Evolutionary conservation across 2,113 vertebrate species (phyloP).

Genomic region (Todiramphus saurophagus): DNA sequence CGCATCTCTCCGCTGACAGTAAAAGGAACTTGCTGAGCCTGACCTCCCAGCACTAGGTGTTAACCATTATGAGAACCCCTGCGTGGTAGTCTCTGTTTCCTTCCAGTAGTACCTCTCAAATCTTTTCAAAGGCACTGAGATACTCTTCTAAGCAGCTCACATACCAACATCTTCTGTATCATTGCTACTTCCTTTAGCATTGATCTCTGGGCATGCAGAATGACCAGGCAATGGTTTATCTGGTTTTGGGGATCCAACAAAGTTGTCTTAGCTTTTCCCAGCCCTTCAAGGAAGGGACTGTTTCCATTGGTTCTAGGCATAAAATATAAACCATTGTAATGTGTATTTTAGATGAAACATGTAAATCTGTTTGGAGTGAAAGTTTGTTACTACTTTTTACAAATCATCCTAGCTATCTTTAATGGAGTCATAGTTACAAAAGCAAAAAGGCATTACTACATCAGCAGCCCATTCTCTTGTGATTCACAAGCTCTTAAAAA

Average conservation of each 20-base stretch:
- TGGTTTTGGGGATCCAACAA: neutral
- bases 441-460: neutral
- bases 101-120: neutral
- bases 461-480: neutral
- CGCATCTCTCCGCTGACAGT: neutral
- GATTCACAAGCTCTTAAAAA: neutral
- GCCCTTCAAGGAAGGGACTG: neutral
- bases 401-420: neutral
- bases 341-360: neutral
- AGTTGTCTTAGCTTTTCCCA: neutral
- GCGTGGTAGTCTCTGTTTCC: neutral
- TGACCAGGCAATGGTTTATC: neutral
- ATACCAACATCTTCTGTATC: neutral
- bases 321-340: neutral
- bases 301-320: neutral
- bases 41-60: neutral
- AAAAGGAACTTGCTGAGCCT: neutral
- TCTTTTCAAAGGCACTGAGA: neutral
- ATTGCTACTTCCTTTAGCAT: neutral
- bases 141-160: neutral
- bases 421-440: neutral
- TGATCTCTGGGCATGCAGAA: neutral
- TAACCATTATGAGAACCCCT: neutral
- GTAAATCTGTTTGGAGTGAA: neutral
- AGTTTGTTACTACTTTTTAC: neutral